Evolutionary conservation across 2,888 invertebrate genomes (phyloP).

Genomic region (Tachina fera): DNA sequence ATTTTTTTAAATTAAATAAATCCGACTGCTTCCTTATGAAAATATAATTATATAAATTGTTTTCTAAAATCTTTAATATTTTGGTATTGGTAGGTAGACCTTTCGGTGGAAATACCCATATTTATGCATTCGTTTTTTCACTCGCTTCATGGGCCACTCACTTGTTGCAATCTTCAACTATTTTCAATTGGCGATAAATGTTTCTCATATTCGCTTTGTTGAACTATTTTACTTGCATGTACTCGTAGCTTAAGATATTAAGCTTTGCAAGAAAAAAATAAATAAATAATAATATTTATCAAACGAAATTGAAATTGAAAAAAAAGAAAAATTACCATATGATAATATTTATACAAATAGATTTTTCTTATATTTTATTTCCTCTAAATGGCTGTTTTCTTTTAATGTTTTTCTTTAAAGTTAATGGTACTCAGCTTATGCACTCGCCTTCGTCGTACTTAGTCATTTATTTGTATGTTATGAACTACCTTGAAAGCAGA

Average conservation of each 20-base stretch:
- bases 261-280: constrained; percentile 29
- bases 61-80: too few relatives aligned
- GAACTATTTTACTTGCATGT: constrained; percentile 19
- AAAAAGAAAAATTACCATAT: constrained; percentile 75
- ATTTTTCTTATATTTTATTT: constrained; percentile 52
- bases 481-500: constrained; percentile 29
- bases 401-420: neutral
- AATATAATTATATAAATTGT: too few relatives aligned
- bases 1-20: too few relatives aligned
- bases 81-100: too few relatives aligned
- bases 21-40: too few relatives aligned
- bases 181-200: constrained; percentile 21
- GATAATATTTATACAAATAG: constrained; percentile 75
- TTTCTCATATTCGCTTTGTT: neutral
- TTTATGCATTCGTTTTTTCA: neutral
- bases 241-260: constrained; percentile 70
- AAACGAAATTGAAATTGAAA: constrained; percentile 43
- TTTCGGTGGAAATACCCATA: constrained; percentile 32
- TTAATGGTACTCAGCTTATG: constrained; percentile 14
- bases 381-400: neutral
- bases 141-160: constrained; percentile 52
- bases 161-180: constrained; percentile 58
- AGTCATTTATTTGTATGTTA: neutral
- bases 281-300: neutral
- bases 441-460: neutral